Evolutionary conservation across 2,888 invertebrate genomes (phyloP).

Genomic region (Lypha dubia): DNA sequence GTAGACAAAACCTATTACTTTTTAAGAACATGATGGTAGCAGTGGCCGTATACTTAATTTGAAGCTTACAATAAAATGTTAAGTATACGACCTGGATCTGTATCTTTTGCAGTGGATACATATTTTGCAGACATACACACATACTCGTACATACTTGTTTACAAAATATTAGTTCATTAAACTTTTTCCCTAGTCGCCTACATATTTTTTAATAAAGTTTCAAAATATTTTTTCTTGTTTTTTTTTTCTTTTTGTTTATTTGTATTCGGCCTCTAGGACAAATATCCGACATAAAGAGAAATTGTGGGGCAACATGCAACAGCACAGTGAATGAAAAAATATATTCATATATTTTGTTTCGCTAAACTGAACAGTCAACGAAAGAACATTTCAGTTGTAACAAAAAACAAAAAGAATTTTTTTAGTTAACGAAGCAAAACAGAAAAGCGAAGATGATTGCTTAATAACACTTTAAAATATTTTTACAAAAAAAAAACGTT

Average conservation of each 20-base stretch:
- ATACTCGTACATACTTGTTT: too few relatives aligned
- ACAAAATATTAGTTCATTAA: slow-evolving; percentile 72
- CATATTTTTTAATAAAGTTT: slow-evolving; percentile 64
- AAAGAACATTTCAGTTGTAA: slow-evolving; percentile 39
- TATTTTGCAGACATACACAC: background rate
- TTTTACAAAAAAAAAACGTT: slow-evolving; percentile 17
- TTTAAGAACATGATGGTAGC: background rate
- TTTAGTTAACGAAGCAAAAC: slow-evolving; percentile 12
- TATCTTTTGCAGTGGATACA: background rate
- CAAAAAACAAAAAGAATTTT: too few relatives aligned
- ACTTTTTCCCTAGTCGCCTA: slow-evolving; percentile 76
- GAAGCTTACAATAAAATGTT: slow-evolving; percentile 8
- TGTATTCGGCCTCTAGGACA: slow-evolving; percentile 45
- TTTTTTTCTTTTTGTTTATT: too few relatives aligned
- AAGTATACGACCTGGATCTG: slow-evolving; percentile 25
- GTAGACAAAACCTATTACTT: too few relatives aligned
- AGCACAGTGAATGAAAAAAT: slow-evolving; percentile 32
- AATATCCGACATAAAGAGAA: slow-evolving; percentile 4
- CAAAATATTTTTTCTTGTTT: slow-evolving; percentile 46
- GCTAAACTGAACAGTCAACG: slow-evolving; percentile 28
- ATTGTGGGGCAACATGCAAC: slow-evolving; percentile 27
- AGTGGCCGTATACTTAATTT: slow-evolving; percentile 45
- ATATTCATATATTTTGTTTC: too few relatives aligned
- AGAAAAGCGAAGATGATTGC: background rate
- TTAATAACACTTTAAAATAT: slow-evolving; percentile 3